phyloP scores from a whole-genome alignment of 1,140 invertebrate genomes.

The Diachasmimorpha longicaudata region DNA sequence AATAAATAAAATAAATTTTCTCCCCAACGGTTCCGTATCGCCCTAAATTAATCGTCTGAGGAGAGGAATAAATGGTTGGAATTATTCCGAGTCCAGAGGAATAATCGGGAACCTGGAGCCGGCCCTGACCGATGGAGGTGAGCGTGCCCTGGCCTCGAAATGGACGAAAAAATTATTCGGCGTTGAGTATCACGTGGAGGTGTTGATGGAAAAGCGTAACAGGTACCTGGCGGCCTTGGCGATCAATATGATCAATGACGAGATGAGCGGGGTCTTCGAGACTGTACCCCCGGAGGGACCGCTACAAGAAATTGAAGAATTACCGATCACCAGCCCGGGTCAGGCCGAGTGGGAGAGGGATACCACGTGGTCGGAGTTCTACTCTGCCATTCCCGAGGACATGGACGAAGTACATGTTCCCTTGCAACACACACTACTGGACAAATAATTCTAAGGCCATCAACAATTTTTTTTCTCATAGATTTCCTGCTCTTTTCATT shows the following conservation, averaged over 20 bases:
- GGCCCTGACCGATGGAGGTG: slow-evolving; percentile 25
- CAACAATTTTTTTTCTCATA: slow-evolving; percentile 1
- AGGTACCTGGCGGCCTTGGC: slow-evolving; percentile 37
- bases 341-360: slow-evolving; percentile 38
- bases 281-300: slow-evolving; percentile 30
- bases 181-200: slow-evolving; percentile 36
- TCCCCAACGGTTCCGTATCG: neutral
- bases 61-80: neutral
- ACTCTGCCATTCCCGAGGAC: slow-evolving; percentile 27
- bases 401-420: slow-evolving; percentile 7
- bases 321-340: slow-evolving; percentile 14
- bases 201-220: slow-evolving; percentile 41
- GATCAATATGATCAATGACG: slow-evolving; percentile 38
- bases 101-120: slow-evolving; percentile 36
- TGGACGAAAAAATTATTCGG: slow-evolving; percentile 40
- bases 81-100: slow-evolving; percentile 16
- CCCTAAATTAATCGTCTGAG: too few relatives aligned
- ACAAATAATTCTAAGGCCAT: too few relatives aligned
- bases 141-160: slow-evolving; percentile 21
- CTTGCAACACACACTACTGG: too few relatives aligned
- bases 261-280: slow-evolving; percentile 35
- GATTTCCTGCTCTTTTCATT: slow-evolving; percentile 36
- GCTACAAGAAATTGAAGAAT: slow-evolving; percentile 21
- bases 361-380: slow-evolving; percentile 37
- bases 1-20: too few relatives aligned